Conservation (phyloP, 2,113 vertebrate genomes). For the Amphiprion percula region DNA sequence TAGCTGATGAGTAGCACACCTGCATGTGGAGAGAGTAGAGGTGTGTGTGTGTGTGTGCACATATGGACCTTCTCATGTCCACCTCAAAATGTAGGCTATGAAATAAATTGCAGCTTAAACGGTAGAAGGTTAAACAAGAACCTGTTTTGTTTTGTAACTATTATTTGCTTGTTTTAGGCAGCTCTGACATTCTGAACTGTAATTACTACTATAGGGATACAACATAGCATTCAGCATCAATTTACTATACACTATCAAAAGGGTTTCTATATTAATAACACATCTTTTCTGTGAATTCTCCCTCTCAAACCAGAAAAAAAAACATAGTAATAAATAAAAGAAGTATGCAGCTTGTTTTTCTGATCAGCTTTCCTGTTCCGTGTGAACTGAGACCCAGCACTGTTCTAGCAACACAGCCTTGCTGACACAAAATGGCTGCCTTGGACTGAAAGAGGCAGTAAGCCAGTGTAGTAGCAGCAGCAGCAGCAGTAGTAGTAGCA, state of each 20-base stretch:
- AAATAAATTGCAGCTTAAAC: background rate
- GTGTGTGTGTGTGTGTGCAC: background rate
- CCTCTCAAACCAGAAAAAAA: background rate
- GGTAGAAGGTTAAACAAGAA: too few relatives aligned
- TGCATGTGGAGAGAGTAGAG: conserved; percentile 25
- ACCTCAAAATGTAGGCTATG: background rate
- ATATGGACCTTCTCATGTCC: background rate
- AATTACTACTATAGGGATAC: too few relatives aligned
- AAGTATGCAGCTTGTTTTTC: background rate
- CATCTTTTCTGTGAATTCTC: conserved; percentile 9
- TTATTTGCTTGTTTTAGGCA: too few relatives aligned
- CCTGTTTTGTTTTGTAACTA: too few relatives aligned
- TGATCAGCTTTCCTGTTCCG: conserved; percentile 5
- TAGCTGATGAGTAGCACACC: conserved; percentile 46
- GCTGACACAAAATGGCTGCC: conserved; percentile 78
- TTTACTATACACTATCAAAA: background rate
- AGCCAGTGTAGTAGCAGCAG: conserved; percentile 52
- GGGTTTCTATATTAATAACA: conserved; percentile 38
- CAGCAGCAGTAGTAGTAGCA: conserved; percentile 25
- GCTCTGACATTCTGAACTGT: too few relatives aligned
- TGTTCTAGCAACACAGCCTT: conserved; percentile 40
- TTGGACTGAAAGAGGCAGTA: conserved; percentile 61
- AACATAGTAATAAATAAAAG: too few relatives aligned
- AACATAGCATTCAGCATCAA: background rate
- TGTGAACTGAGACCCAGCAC: conserved; percentile 30